Base-by-base conservation (phyloP, 2,113 vertebrate genomes). In the Baryphthengus martii region DNA sequence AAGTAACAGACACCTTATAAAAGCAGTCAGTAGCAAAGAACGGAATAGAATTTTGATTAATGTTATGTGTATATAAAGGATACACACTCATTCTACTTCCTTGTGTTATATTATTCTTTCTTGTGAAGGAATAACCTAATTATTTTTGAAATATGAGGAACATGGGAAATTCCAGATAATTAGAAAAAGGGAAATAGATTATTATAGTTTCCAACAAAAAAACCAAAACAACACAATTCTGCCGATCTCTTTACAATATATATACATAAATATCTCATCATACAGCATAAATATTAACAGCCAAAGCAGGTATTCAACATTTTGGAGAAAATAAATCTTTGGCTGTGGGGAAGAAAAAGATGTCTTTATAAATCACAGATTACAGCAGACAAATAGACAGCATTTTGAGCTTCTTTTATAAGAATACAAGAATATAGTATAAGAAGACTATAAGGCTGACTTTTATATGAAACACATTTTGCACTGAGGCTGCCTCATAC, bases 81-180 rank as follows among this genome's bases (percentile, higher is more conserved):
- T 45, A 77, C 3, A 26, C 31, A 80, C 17, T 53, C 10, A 50
- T 53, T 77, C 31, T 18, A 82, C 23, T 75, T 93, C 17, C 17
- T 16, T 52, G 25, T 56, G 20, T 42, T 68, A 53, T 16, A 33
- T 29, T 37, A 26, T 73, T 61, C 17, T 56, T 90, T 77, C 66
- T 39, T 42, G 62, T 70, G 66, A 93, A 77, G 26, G 29, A 90
- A 63, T 79, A 58, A 73, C 7, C 50, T 70, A 79, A 89, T 85
- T 80, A 77, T 62, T 91, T 94, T 91, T 93, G 26, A 96, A 83
- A 88, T 76, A 91, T 55, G 45, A 93, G 45, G 16, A 90, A 77
- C n/a, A 67, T 39, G 67, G 49, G 35, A 53, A 94, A 92, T 77
- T 90, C 68, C 47, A 86, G 24, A 67, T 74, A 86, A 74, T 92